Base-by-base conservation (phyloP, 2,113 vertebrate genomes). In the Paramisgurnus dabryanus region DNA sequence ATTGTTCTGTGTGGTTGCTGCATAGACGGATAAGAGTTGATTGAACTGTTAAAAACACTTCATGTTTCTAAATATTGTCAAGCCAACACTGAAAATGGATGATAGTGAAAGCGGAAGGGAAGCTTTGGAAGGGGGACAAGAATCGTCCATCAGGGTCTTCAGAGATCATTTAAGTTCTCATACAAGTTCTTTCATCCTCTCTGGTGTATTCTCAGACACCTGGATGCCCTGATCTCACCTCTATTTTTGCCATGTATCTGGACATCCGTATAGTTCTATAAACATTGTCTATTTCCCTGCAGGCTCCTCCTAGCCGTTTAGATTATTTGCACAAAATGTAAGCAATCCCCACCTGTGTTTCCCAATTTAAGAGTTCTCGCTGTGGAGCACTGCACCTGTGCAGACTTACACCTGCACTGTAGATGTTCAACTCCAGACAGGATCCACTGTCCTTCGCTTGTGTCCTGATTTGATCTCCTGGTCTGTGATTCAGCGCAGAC, bases 401-500 rank as follows among this genome's bases (percentile, higher is more conserved):
- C 6, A 7, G 61, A 6, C 40, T 27, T 47, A 69, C 60, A 50
- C 22, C 66, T 70, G 71, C 49, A 0, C 71, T 74, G 40, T 73
- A 43, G 50, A 41, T 18, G 58, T 63, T 27, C 40, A 22, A 41
- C 13, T 55, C 71, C 58, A 75, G 60, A 49, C 73, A 64, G 18
- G 27, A 49, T 75, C 58, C 45, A 27, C 71, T 15, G 55, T 73
- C 40, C 55, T 74, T 60, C 40, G 13, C 4, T 17, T 12, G 39
- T 75, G 73, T 63, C 43, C 58, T 75, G 73, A 49, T 63, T 75
- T 75, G 73, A 64, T 64, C 43, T 49, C 41, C 58, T 63, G 60
- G 58, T 64, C 60, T 41, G 73, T 75, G 57, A 75, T 75, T 64
- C 73, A 75, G 73, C 12, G 1, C 73, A 75, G 73, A 75, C 58